These are phyloP conservation scores for Hermetia illucens DNA, from an alignment of 1,140 invertebrate species.

Conservation along the genomic window DNA sequence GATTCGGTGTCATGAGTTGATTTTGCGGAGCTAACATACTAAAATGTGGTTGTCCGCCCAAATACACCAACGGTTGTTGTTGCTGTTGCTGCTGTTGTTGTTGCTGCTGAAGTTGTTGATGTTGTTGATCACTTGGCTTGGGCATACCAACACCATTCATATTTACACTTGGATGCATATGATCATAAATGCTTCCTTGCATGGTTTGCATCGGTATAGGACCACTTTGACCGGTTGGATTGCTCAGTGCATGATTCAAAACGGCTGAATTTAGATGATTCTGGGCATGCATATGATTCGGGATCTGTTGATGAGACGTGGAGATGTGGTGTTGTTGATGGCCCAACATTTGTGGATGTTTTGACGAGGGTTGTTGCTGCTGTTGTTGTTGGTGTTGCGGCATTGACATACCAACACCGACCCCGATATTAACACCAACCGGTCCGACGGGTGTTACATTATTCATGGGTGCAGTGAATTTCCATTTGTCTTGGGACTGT, in stretches of 20 bases:
- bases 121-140: neutral
- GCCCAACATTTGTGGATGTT: neutral
- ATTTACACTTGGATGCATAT: slow-evolving; percentile 36
- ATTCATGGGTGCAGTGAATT: slow-evolving; percentile 23
- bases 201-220: slow-evolving; percentile 2
- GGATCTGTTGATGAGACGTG: no score
- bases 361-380: neutral
- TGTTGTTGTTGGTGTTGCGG: neutral
- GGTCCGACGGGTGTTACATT: neutral
- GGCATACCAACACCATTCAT: slow-evolving; percentile 12
- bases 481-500: slow-evolving; percentile 43
- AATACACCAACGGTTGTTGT: no score
- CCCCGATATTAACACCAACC: neutral
- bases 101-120: neutral
- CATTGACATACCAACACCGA: neutral
- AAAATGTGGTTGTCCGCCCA: slow-evolving; percentile 1
- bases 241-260: neutral
- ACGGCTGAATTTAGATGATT: slow-evolving; percentile 1
- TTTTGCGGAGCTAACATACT: neutral
- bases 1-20: neutral
- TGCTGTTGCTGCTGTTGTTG: no score
- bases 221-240: neutral
- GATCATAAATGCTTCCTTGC: slow-evolving; percentile 24
- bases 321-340: neutral
- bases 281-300: slow-evolving; percentile 2